A percentile compares a stretch with the other conserved stretches of the same genome.
These are phyloP conservation scores for Pomacea maculata DNA, from an alignment of 1,140 invertebrate genomes.

Conservation along the genomic window DNA sequence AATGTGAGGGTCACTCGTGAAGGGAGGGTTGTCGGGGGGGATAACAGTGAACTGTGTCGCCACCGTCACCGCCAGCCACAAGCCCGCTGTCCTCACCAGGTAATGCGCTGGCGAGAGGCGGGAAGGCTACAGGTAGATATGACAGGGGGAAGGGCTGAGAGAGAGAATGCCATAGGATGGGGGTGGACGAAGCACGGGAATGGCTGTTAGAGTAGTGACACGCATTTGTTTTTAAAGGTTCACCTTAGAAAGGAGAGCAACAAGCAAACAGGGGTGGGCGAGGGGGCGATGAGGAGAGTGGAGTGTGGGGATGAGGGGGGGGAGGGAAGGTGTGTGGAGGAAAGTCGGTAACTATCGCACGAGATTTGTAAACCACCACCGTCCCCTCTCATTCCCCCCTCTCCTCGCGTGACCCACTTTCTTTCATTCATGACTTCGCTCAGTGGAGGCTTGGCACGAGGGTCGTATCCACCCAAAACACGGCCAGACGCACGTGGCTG, in stretches of 20 bases:
- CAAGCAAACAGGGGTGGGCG: background rate
- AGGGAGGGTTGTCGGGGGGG: background rate
- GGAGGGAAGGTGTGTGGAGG: too few relatives aligned
- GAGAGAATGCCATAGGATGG: background rate
- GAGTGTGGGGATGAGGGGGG: too few relatives aligned
- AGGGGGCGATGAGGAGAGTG: background rate
- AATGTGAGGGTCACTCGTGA: background rate
- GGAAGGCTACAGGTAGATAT: background rate
- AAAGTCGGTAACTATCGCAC: too few relatives aligned
- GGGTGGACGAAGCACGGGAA: background rate
- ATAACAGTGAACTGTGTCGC: background rate
- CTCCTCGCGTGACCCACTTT: too few relatives aligned
- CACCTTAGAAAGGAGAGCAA: background rate
- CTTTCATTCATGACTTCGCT: too few relatives aligned
- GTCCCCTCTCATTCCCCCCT: too few relatives aligned
- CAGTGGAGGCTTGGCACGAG: too few relatives aligned
- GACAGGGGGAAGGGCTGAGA: background rate
- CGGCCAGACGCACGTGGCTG: too few relatives aligned
- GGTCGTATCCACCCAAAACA: too few relatives aligned
- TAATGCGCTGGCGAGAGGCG: background rate
- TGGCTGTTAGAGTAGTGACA: too few relatives aligned
- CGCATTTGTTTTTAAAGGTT: background rate
- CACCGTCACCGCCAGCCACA: slow-evolving; percentile 6
- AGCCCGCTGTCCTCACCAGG: background rate
- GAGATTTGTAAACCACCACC: too few relatives aligned